Conservation (phyloP, 37 sponge, comb jelly and placozoan species). For the Beroe forskalii region DNA sequence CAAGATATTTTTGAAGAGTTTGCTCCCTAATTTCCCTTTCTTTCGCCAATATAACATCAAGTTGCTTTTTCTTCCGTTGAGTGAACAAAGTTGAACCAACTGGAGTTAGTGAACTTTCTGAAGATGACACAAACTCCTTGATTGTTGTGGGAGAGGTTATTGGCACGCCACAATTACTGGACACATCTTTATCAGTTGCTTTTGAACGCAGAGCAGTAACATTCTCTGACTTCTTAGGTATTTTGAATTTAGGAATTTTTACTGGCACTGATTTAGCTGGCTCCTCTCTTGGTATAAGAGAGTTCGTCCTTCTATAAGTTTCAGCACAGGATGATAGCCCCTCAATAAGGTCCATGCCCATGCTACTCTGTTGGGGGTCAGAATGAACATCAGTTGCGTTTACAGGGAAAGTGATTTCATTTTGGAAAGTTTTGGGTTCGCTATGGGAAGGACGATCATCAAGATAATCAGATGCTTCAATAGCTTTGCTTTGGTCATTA, state of each 20-base stretch:
- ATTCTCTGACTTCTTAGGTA: constrained; percentile 31
- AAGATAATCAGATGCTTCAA: no score
- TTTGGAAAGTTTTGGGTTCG: no score
- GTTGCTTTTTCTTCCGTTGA: constrained; percentile 35
- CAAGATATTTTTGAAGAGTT: neutral
- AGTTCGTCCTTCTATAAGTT: no score
- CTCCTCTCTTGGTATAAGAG: no score
- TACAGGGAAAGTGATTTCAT: no score
- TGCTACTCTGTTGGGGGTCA: no score
- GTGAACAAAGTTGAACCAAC: constrained; percentile 11
- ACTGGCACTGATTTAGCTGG: neutral
- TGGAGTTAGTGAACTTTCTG: neutral
- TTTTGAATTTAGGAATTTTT: neutral
- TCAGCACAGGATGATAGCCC: no score
- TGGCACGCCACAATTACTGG: neutral
- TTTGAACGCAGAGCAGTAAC: no score
- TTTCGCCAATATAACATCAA: neutral
- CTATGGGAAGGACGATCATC: no score
- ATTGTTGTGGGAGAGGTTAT: constrained; percentile 8
- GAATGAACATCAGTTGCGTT: no score
- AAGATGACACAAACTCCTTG: neutral
- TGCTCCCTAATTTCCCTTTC: neutral
- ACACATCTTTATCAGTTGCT: neutral
- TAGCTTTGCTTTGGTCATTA: no score
- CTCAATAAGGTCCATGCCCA: no score